Base-by-base conservation (phyloP, 2,888 invertebrate species). In the Lutraria lutraria region DNA sequence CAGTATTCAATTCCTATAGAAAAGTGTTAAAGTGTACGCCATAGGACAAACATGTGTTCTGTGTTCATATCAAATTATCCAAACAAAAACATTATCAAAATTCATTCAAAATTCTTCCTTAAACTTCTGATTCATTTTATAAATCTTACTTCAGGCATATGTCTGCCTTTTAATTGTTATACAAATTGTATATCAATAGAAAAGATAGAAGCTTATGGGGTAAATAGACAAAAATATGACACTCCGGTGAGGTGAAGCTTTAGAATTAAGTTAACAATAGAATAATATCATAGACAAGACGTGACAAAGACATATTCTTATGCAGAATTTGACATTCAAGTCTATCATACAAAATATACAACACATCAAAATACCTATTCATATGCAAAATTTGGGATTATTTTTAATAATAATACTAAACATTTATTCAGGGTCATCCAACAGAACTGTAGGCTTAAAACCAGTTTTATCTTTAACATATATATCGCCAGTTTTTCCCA, bases 121-220 rank as follows among this genome's bases (percentile, higher is more conserved):
- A 10, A 68, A 25, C 43, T 43, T 43, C n/a, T 68, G 25, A 8
- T 10, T 68, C 63, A 25, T 13, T 25, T 68, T 68, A 25, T 3
- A n/a, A 68, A 68, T 10, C 43, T 25, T 25, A 68, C 25, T n/a
- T n/a, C 15, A 31, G 76, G 34, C 34, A 31, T 34, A 19, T 76
- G 15, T 15, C 31, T 56, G 2, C 13, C 31, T 76, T 34, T 16
- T 4, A 3, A 16, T 19, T 34, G 15, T 76, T 76, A 76, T 34
- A 34, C 76, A 76, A 76, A 34, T 13, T 34, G 63, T 68, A 12
- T 68, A 31, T 76, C 76, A 76, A 76, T 31, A 76, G n/a, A n/a
- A n/a, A n/a, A n/a, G n/a, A n/a, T n/a, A n/a, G 76, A 76, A 6
- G 12, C n/a, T n/a, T 19, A 31, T 56, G 15, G 16, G 34, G 31